These are phyloP conservation scores for Seladonia tumulorum DNA, from an alignment of 2,888 invertebrate species.

Conservation along the genomic window DNA sequence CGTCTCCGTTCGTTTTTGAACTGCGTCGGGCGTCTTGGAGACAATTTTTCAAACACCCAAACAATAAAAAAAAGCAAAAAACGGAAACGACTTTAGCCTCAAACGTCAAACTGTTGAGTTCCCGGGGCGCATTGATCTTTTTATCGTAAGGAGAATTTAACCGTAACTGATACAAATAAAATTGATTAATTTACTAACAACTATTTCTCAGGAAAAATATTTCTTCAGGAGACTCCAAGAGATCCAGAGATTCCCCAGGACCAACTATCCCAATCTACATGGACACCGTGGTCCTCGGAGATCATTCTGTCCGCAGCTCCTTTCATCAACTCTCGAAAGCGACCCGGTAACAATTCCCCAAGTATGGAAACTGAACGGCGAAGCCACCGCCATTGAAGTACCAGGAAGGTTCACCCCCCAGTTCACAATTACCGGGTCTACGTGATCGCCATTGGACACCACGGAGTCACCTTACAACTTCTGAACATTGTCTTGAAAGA, in stretches of 20 bases:
- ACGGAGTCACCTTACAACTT: background rate
- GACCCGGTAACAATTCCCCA: background rate
- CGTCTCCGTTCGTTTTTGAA: conserved; percentile 21
- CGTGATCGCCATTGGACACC: background rate
- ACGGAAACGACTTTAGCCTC: background rate
- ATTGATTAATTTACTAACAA: background rate
- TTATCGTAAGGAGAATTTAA: too few relatives aligned
- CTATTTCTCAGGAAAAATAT: background rate
- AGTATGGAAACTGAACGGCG: background rate
- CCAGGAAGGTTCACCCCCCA: background rate
- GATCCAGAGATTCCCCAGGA: background rate
- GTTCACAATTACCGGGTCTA: background rate
- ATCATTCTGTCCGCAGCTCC: background rate
- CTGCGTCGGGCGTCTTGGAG: conserved; percentile 1
- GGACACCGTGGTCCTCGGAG: background rate
- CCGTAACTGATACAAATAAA: too few relatives aligned
- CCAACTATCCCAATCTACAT: background rate
- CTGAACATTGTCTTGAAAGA: background rate
- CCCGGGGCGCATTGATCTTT: too few relatives aligned
- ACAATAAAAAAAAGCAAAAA: background rate
- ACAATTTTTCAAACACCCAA: conserved; percentile 21
- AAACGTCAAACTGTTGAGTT: too few relatives aligned
- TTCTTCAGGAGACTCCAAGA: too few relatives aligned
- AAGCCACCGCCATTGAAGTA: background rate
- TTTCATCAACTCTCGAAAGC: background rate